These are phyloP conservation scores for Chlorodrepanis virens DNA, from an alignment of 2,113 vertebrate genomes.

Conservation along the genomic window DNA sequence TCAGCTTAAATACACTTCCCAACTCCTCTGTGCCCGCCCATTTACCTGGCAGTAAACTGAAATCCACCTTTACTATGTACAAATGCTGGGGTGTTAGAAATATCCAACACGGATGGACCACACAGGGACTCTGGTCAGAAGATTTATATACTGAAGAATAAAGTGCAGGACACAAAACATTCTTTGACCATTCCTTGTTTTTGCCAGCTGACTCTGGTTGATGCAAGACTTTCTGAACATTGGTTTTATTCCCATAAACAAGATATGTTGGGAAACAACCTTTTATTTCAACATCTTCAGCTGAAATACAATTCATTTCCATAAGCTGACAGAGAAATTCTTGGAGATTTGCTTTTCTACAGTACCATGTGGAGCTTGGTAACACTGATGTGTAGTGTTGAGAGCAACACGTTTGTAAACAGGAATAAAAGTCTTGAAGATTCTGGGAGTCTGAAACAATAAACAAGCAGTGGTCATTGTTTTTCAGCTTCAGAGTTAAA, in stretches of 20 bases:
- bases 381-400: conserved; percentile 60
- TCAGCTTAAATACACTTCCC: conserved; percentile 75
- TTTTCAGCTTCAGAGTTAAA: conserved; percentile 76
- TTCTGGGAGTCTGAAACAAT: conserved; percentile 81
- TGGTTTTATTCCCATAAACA: conserved; percentile 67
- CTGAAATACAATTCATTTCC: conserved; percentile 84
- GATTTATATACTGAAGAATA: conserved; percentile 67
- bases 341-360: conserved; percentile 67
- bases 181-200: conserved; percentile 61
- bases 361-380: conserved; percentile 47
- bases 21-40: conserved; percentile 45
- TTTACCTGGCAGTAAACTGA: conserved; percentile 71
- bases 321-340: conserved; percentile 84
- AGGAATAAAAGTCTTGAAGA: conserved; percentile 78
- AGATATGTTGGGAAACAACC: conserved; percentile 84
- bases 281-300: conserved; percentile 75
- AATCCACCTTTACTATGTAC: conserved; percentile 86
- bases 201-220: not conserved
- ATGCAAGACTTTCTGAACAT: not conserved
- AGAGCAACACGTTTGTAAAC: conserved; percentile 45
- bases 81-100: conserved; percentile 86
- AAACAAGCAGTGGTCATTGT: conserved; percentile 71
- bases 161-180: conserved; percentile 63
- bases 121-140: conserved; percentile 53
- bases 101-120: conserved; percentile 81